These are phyloP conservation scores for Hymenochirus boettgeri DNA, from an alignment of 2,113 vertebrate genomes.

Conservation along the genomic window DNA sequence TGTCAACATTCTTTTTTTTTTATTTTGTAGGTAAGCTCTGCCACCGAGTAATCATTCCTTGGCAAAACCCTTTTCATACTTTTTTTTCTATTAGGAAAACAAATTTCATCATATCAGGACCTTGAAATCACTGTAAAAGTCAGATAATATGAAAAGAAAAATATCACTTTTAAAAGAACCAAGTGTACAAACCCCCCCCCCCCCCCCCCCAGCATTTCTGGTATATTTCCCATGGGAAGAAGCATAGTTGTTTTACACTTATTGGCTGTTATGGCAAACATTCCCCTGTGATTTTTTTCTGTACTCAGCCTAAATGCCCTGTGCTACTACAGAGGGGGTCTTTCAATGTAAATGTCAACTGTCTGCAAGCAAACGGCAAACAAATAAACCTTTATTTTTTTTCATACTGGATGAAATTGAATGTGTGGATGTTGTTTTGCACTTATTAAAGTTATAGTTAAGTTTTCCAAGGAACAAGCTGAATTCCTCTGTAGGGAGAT, in stretches of 20 bases:
- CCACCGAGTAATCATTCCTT: no score
- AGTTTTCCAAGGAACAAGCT: slow-evolving; percentile 15
- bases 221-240: slow-evolving; percentile 34
- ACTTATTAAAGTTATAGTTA: slow-evolving; percentile 20
- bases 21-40: no score
- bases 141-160: slow-evolving; percentile 29
- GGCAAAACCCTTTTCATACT: not conserved
- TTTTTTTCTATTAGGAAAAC: not conserved
- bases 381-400: slow-evolving; percentile 26
- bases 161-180: slow-evolving; percentile 23
- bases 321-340: slow-evolving; percentile 17
- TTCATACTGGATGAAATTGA: slow-evolving; percentile 9
- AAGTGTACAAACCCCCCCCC: slow-evolving; percentile 11
- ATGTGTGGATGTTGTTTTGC: slow-evolving; percentile 4
- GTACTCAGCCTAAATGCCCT: slow-evolving; percentile 34
- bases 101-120: slow-evolving; percentile 17
- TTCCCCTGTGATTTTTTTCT: slow-evolving; percentile 33
- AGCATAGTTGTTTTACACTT: slow-evolving; percentile 32
- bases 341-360: slow-evolving; percentile 37
- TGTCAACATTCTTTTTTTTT: no score
- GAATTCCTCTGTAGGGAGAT: slow-evolving; percentile 16
- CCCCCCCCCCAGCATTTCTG: not conserved
- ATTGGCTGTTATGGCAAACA: slow-evolving; percentile 36
- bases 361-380: slow-evolving; percentile 30
- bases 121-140: slow-evolving; percentile 18